Evolutionary conservation across 2,888 invertebrate species (phyloP).

Genomic region (Erebia ligea): DNA sequence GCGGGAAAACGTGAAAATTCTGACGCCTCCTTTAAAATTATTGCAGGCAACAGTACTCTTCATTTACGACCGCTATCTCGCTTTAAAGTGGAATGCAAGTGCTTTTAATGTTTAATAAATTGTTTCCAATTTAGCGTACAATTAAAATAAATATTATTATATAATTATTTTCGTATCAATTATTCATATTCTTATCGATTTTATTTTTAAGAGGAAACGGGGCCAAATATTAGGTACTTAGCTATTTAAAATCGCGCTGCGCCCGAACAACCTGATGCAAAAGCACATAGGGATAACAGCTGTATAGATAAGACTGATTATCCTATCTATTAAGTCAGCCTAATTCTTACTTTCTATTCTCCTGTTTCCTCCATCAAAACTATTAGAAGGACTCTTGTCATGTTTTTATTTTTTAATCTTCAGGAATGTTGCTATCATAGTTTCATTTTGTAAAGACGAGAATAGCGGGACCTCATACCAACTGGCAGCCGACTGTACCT

Average conservation of each 20-base stretch:
- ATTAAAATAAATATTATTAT: slow-evolving; percentile 12
- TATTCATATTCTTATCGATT: no score
- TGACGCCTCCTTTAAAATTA: slow-evolving; percentile 26
- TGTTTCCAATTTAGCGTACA: slow-evolving; percentile 15
- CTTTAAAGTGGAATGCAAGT: slow-evolving; percentile 6
- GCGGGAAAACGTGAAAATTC: slow-evolving; percentile 20
- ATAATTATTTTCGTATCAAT: background rate
- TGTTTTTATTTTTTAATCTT: background rate
- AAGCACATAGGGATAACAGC: no score
- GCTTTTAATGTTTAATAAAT: slow-evolving; percentile 18
- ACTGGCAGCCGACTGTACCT: slow-evolving; percentile 55
- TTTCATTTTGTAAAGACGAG: slow-evolving; percentile 10
- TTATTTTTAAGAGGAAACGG: no score
- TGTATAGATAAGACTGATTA: no score
- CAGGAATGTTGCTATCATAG: slow-evolving; percentile 14
- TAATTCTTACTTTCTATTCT: no score
- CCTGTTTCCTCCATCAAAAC: no score
- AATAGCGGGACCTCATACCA: slow-evolving; percentile 46
- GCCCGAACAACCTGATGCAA: no score
- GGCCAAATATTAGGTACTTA: no score
- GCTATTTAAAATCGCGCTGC: no score
- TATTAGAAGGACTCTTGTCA: no score
- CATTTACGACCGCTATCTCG: slow-evolving; percentile 18
- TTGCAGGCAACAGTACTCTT: slow-evolving; percentile 22
- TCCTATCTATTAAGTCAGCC: no score